Evolutionary conservation across 37 sponge, comb jelly and placozoan genomes (phyloP).

Genomic region (Cliona cf. orientalis): DNA sequence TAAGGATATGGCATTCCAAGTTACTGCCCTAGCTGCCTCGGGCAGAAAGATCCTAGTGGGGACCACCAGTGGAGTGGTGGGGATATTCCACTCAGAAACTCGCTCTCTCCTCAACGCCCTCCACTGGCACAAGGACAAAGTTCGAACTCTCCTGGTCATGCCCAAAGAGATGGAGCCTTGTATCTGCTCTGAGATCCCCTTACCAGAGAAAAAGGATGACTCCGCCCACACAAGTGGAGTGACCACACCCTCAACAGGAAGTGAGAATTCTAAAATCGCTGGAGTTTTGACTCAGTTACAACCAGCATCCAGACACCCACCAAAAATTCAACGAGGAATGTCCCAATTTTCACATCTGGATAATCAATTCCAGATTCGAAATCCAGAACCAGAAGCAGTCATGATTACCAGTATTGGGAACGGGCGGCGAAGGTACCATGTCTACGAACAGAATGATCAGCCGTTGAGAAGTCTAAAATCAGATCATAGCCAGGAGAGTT

Average conservation of each 20-base stretch:
- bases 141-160: constrained; percentile 44
- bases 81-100: constrained; percentile 23
- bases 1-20: background rate
- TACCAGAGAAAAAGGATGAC: background rate
- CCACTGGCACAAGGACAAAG: constrained; percentile 41
- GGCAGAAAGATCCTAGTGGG: constrained; percentile 28
- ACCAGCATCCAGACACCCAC: too few relatives aligned
- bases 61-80: constrained; percentile 21
- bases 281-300: too few relatives aligned
- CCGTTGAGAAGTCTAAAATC: too few relatives aligned
- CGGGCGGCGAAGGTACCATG: constrained; percentile 24
- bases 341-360: background rate
- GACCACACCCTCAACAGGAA: too few relatives aligned
- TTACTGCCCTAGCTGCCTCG: constrained; percentile 10
- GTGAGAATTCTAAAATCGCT: too few relatives aligned
- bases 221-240: background rate
- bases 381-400: constrained; percentile 27
- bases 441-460: constrained; percentile 16
- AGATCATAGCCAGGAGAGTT: too few relatives aligned
- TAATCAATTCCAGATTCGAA: constrained; percentile 13
- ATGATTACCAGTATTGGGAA: constrained; percentile 62
- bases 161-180: constrained; percentile 42
- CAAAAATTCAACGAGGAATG: too few relatives aligned
- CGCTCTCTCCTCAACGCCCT: background rate
- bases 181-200: constrained; percentile 56